Evolutionary conservation across 2,797 vertebrate species (phyloP).

Genomic region (Spinus pinus): DNA sequence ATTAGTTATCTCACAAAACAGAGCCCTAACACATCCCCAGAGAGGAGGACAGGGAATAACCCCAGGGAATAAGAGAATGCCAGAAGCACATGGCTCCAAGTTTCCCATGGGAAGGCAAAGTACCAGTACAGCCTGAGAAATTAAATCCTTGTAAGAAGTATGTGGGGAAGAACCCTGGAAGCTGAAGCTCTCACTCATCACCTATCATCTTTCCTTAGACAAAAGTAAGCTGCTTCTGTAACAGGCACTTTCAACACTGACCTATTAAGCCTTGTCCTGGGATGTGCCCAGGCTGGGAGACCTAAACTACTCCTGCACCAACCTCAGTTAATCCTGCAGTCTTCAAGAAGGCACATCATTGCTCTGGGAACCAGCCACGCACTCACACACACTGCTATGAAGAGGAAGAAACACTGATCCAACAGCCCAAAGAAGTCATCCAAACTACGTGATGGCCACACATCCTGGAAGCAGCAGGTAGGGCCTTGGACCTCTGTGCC

Average conservation of each 20-base stretch:
- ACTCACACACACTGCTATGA: background rate
- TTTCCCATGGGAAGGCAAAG: background rate
- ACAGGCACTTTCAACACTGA: background rate
- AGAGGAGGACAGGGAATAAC: background rate
- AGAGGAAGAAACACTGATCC: background rate
- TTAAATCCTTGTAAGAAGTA: background rate
- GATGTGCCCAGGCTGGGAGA: background rate
- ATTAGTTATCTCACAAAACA: slow-evolving; percentile 69
- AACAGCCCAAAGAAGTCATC: background rate
- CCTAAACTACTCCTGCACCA: background rate
- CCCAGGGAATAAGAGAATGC: background rate
- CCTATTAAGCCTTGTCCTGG: background rate
- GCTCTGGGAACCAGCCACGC: background rate
- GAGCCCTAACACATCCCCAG: background rate
- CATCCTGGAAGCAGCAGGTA: background rate
- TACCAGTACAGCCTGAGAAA: background rate
- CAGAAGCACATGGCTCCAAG: background rate
- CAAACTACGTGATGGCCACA: accelerated
- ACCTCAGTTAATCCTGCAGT: background rate
- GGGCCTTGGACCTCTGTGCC: background rate
- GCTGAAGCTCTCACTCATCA: background rate
- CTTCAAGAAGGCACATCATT: background rate
- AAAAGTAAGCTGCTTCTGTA: background rate
- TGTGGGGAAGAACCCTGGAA: background rate
- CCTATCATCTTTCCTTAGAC: background rate